Evolutionary conservation across 2,113 vertebrate genomes (phyloP).

Genomic region (Vimba vimba): DNA sequence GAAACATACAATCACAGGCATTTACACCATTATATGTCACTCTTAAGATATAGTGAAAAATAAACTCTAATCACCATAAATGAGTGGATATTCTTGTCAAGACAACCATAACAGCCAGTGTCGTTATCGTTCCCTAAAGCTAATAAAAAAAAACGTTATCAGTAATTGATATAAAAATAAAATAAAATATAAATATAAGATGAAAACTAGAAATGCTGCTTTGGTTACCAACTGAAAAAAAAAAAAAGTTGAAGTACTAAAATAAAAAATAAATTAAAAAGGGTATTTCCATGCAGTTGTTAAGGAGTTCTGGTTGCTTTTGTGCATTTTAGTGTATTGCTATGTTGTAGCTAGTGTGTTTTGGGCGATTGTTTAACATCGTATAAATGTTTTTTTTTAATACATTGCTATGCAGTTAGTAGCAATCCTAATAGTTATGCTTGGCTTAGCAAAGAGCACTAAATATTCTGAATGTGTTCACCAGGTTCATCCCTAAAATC

Average conservation of each 20-base stretch:
- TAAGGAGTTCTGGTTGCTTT: background rate
- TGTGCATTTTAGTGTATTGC: background rate
- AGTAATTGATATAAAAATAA: no score
- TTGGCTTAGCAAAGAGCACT: background rate
- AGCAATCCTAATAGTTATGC: background rate
- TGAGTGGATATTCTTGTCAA: background rate
- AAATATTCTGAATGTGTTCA: background rate
- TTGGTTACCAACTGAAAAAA: no score
- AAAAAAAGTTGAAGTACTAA: no score
- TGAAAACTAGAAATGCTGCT: no score
- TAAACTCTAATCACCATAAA: background rate
- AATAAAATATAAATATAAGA: no score
- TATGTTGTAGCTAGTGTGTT: background rate
- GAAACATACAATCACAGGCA: background rate
- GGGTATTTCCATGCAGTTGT: background rate
- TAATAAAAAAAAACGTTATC: no score
- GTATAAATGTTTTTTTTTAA: background rate
- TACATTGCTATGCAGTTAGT: background rate
- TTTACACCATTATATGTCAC: background rate
- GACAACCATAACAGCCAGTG: background rate
- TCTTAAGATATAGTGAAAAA: background rate
- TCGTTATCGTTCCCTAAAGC: background rate
- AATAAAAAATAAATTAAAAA: no score
- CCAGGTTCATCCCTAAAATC: background rate
- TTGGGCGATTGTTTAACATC: background rate